Base-by-base conservation (phyloP, 2,113 vertebrate genomes). In the Gobio gobio region DNA sequence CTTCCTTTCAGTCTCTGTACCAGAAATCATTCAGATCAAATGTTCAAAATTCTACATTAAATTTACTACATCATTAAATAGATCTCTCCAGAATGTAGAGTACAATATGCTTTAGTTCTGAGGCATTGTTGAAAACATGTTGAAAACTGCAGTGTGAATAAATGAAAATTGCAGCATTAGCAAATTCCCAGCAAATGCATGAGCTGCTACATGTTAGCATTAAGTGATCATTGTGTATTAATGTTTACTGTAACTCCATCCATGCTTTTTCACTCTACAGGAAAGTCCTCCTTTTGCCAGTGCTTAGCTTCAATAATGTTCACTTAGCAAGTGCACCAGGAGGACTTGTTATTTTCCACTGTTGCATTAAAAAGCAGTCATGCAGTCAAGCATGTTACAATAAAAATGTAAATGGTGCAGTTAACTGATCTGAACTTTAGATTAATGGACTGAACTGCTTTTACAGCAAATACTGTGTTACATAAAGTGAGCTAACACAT, bases 311-410 rank as follows among this genome's bases (percentile, higher is more conserved):
- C 33, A 43, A 3, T 64, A 79, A 79, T 64, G 13, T 33, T 66
- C 59, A 49, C 78, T 49, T 33, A 49, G 24, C 36, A 81, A 49
- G 61, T 66, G 24, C 43, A 66, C 43, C 24, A 49, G 2, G 14
- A 80, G 10, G 59, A 64, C 40, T 81, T 47, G 24, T 26, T 54
- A 76, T 49, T 76, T 76, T 54, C 13, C 61, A 64, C 40, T 13
- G 24, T 81, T 81, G 16, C 43, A 49, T 49, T 80, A 64, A 49
- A 29, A 80, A 61, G 24, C 59, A 49, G n/a, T 49, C 40, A 26
- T 29, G 16, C 78, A 80, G 16, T 80, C n/a, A 66, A 64, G 12
- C 8, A 14, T 78, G 56, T 78, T 78, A 24, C 56, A 61, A 79
- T 61, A 22, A 36, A 77, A 56, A 40, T 0, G 3, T 59, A 61